Percentiles rank a stretch among this genome's conserved stretches.
phyloP scores from a whole-genome alignment of 2,113 vertebrate species.

The Heterotilapia buettikoferi region DNA sequence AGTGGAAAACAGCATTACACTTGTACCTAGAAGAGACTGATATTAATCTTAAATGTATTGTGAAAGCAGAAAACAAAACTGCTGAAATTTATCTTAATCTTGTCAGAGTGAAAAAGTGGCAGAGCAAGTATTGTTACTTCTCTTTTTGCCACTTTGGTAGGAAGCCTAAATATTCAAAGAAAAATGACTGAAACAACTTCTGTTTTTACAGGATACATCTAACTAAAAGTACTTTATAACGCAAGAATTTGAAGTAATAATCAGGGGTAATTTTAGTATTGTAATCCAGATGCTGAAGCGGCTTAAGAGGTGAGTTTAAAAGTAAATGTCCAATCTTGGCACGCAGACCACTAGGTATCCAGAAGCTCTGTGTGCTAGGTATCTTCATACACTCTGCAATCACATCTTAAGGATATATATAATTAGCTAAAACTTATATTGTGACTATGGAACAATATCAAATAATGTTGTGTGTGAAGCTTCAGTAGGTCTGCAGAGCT shows the following conservation, averaged over 20 bases:
- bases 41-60: background rate
- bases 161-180: background rate
- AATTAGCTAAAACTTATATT: background rate
- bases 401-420: background rate
- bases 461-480: background rate
- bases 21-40: background rate
- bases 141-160: background rate
- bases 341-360: background rate
- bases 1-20: background rate
- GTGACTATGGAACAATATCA: background rate
- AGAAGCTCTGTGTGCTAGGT: background rate
- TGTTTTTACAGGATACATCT: background rate
- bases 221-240: background rate
- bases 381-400: background rate
- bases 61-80: background rate
- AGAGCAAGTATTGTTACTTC: background rate
- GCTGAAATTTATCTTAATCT: background rate
- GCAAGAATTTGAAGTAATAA: background rate
- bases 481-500: background rate
- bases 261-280: background rate
- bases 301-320: background rate
- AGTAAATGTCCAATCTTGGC: background rate
- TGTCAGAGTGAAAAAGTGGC: background rate
- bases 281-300: accelerated
- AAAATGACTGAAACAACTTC: background rate